Conservation (phyloP, 2,888 invertebrate species). For the Aspidiotus rigidus region DNA sequence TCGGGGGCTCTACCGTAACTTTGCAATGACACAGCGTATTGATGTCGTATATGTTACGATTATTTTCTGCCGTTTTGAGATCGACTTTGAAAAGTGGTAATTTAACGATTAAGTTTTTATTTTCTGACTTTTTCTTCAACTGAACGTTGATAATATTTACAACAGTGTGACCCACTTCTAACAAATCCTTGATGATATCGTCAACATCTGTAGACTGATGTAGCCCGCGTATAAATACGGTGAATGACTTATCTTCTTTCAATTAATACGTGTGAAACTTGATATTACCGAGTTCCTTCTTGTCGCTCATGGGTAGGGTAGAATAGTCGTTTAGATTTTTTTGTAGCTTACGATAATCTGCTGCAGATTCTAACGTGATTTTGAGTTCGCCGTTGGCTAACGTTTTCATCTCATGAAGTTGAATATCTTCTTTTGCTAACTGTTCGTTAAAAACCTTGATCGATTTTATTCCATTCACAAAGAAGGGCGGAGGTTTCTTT, state of each 20-base stretch:
- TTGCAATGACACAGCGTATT: not conserved
- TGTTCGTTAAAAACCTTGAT: slow-evolving; percentile 4
- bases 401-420: slow-evolving; percentile 1
- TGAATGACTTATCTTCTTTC: slow-evolving; percentile 8
- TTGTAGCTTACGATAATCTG: not conserved
- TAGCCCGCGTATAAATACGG: slow-evolving; percentile 1
- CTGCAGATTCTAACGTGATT: not conserved
- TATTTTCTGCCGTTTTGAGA: not conserved
- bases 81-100: slow-evolving; percentile 8
- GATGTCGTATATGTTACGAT: not conserved
- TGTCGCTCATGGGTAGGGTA: not conserved
- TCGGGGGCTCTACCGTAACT: not conserved
- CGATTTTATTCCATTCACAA: slow-evolving; percentile 4
- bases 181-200: slow-evolving; percentile 4
- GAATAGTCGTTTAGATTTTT: not conserved
- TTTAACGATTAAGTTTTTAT: not conserved
- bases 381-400: slow-evolving; percentile 4
- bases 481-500: slow-evolving; percentile 10
- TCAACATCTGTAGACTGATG: not conserved
- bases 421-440: not conserved
- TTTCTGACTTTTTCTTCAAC: slow-evolving; percentile 7
- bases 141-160: not conserved
- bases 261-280: slow-evolving; percentile 4
- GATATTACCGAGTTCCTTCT: slow-evolving; percentile 1
- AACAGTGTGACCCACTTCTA: slow-evolving; percentile 3